phyloP scores from a whole-genome alignment of 2,113 vertebrate genomes.

The Gobius niger region DNA sequence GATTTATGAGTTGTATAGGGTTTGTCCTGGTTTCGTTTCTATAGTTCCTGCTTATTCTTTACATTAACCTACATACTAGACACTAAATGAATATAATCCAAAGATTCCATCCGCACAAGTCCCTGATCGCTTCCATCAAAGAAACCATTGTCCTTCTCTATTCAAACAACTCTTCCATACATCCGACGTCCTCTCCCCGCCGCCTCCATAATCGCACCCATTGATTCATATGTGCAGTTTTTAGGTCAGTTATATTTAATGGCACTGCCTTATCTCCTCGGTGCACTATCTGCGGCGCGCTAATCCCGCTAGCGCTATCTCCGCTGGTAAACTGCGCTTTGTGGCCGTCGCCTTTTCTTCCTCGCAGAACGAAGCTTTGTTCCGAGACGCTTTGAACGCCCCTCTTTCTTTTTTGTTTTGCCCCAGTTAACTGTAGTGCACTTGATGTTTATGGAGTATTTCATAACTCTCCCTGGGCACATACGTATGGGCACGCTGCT shows the following conservation, averaged over 20 bases:
- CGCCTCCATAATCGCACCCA: background rate
- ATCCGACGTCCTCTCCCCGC: background rate
- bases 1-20: too few relatives aligned
- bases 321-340: background rate
- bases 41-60: too few relatives aligned
- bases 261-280: background rate
- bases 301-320: constrained; percentile 4
- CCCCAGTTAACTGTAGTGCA: constrained; percentile 27
- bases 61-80: too few relatives aligned
- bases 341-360: background rate
- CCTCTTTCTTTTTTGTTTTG: constrained; percentile 6
- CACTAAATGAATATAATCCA: too few relatives aligned
- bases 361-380: background rate
- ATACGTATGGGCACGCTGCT: constrained; percentile 19
- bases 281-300: background rate
- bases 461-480: constrained; percentile 15
- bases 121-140: background rate
- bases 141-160: background rate
- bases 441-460: constrained; percentile 25
- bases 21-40: too few relatives aligned
- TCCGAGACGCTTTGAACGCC: background rate
- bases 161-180: background rate
- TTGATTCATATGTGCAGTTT: constrained; percentile 1
- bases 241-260: constrained; percentile 11
- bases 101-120: too few relatives aligned